A percentile compares a stretch with the other conserved stretches of the same genome.
Evolutionary conservation across 2,888 invertebrate species (phyloP).

Genomic region (Alentia gelatinosa): DNA sequence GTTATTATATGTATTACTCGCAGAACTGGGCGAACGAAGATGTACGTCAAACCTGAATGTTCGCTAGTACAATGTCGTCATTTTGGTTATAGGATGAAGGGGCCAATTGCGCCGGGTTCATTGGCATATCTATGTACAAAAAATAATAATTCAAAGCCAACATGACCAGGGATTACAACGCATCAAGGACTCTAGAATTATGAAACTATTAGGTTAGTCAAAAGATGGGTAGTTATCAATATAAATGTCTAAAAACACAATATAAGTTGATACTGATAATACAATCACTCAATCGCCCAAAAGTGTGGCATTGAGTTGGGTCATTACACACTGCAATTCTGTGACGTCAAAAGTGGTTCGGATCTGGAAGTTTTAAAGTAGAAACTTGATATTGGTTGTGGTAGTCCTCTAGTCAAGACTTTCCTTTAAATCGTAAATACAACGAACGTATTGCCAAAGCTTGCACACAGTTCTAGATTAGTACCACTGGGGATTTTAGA

Average conservation of each 20-base stretch:
- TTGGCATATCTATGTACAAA: constrained; percentile 11
- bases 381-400: neutral
- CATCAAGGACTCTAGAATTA: too few relatives aligned
- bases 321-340: neutral
- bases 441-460: neutral
- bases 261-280: too few relatives aligned
- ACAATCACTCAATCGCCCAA: too few relatives aligned
- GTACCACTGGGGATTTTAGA: neutral
- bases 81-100: neutral
- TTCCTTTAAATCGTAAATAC: neutral
- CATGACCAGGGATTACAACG: neutral
- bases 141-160: neutral
- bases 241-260: too few relatives aligned
- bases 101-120: neutral
- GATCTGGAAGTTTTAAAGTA: neutral
- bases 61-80: neutral
- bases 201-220: neutral
- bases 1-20: neutral
- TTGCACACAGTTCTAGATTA: neutral
- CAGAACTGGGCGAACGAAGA: neutral
- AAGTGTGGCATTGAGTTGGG: too few relatives aligned
- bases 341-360: neutral
- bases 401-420: neutral
- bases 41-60: neutral
- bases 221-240: too few relatives aligned